A percentile compares a stretch with the other conserved stretches of the same genome.
phyloP scores from a whole-genome alignment of 2,113 vertebrate genomes.

The Chaetodon auriga region DNA sequence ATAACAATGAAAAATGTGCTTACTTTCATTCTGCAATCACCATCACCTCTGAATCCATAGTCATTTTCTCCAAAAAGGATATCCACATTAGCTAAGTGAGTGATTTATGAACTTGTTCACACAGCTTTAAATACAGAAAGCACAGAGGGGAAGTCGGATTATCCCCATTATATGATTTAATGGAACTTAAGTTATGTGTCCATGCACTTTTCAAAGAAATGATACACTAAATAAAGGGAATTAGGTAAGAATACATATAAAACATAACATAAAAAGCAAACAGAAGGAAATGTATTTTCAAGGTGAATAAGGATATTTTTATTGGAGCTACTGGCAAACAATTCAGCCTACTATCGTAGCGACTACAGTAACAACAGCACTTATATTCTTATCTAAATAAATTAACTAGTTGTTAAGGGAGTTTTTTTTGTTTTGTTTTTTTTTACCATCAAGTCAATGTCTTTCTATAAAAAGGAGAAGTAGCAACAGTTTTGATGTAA shows the following conservation, averaged over 20 bases:
- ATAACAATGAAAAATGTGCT: slow-evolving; percentile 83
- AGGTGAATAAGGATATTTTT: not conserved
- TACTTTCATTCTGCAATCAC: slow-evolving; percentile 76
- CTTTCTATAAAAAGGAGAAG: not conserved
- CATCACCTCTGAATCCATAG: slow-evolving; percentile 79
- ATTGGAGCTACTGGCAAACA: not conserved
- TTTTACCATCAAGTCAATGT: slow-evolving; percentile 3
- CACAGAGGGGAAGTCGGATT: slow-evolving; percentile 47
- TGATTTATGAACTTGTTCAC: slow-evolving; percentile 81
- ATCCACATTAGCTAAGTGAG: slow-evolving; percentile 73
- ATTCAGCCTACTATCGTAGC: not conserved
- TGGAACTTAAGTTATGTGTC: slow-evolving; percentile 31
- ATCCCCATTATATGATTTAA: slow-evolving; percentile 44
- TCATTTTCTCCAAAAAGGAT: slow-evolving; percentile 80
- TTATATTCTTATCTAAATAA: not conserved
- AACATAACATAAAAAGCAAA: not conserved
- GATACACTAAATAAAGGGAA: not conserved
- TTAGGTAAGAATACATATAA: slow-evolving; percentile 15
- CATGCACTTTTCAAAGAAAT: slow-evolving; percentile 21
- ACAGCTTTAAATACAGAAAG: slow-evolving; percentile 70
- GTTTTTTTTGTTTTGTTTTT: too few species aligned
- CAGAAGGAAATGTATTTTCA: not conserved
- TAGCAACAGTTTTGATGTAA: slow-evolving; percentile 26
- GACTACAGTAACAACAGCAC: not conserved
- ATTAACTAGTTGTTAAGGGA: not conserved